Conservation (phyloP, 1,140 invertebrate genomes). For the Kradibia gibbosae region DNA sequence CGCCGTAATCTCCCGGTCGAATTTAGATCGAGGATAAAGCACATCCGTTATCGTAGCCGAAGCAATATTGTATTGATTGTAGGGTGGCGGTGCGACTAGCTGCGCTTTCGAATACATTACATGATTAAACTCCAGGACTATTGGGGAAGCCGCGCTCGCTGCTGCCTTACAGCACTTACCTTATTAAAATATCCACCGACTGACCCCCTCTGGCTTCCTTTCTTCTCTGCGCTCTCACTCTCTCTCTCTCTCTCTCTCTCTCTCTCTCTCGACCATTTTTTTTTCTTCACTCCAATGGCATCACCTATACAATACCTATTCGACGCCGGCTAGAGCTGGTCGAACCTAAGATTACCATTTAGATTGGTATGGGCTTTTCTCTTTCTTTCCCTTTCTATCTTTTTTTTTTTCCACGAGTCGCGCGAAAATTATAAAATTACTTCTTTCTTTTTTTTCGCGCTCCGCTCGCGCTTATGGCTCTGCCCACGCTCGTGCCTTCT, state of each 20-base stretch:
- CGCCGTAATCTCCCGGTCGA: background rate
- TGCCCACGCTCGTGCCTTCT: too few relatives aligned
- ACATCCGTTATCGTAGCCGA: conserved; percentile 65
- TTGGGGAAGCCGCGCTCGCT: conserved; percentile 54
- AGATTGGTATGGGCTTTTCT: too few relatives aligned
- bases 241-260: background rate
- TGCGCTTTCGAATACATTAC: conserved; percentile 71
- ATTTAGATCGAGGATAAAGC: conserved; percentile 64
- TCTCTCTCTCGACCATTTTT: background rate
- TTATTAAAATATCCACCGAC: conserved; percentile 71
- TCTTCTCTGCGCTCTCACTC: background rate
- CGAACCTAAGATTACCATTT: background rate
- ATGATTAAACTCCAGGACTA: conserved; percentile 71
- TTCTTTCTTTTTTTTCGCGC: too few relatives aligned
- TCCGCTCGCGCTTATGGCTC: too few relatives aligned
- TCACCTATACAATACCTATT: background rate
- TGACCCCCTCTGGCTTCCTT: conserved; percentile 54
- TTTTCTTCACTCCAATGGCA: background rate
- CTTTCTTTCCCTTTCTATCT: too few relatives aligned
- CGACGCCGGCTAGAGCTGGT: background rate
- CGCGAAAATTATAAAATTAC: too few relatives aligned
- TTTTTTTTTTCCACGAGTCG: too few relatives aligned
- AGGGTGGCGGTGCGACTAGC: conserved; percentile 56
- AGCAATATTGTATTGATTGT: conserved; percentile 72
- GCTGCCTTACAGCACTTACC: conserved; percentile 72